Conservation (phyloP, 2,888 invertebrate species). For the Polietes domitor region DNA sequence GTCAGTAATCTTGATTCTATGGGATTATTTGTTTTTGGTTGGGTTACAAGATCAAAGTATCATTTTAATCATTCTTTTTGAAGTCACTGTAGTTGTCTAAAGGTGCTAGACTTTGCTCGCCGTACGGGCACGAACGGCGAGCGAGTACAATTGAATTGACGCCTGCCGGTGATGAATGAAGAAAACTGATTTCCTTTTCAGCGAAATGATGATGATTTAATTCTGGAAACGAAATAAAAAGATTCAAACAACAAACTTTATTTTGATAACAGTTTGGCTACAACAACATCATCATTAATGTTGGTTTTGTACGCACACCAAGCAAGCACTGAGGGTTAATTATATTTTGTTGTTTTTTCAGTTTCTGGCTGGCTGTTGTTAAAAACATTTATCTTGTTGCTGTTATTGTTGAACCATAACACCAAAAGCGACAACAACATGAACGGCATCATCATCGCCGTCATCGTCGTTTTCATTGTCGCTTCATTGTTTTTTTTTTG, state of each 20-base stretch:
- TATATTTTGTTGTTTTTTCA: constrained; percentile 6
- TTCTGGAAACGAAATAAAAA: constrained; percentile 25
- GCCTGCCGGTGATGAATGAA: neutral
- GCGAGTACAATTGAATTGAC: neutral
- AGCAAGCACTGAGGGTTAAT: constrained; percentile 21
- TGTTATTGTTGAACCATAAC: constrained; percentile 13
- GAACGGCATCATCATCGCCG: neutral
- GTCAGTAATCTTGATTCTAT: neutral
- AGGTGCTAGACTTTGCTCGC: no score
- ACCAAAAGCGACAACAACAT: neutral
- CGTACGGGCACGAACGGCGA: no score
- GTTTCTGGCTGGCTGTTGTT: no score
- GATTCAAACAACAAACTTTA: constrained; percentile 52
- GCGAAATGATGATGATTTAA: neutral
- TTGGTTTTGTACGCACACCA: neutral
- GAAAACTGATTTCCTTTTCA: neutral
- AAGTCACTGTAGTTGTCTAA: no score
- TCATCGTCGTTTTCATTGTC: constrained; percentile 11
- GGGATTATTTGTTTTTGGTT: no score
- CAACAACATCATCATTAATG: neutral
- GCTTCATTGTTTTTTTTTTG: neutral
- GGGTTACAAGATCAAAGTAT: no score
- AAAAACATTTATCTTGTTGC: constrained; percentile 13
- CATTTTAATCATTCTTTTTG: no score
- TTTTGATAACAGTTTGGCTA: constrained; percentile 1